Evolutionary conservation across 2,113 vertebrate species (phyloP).

Genomic region (Gorsachius goisagi): DNA sequence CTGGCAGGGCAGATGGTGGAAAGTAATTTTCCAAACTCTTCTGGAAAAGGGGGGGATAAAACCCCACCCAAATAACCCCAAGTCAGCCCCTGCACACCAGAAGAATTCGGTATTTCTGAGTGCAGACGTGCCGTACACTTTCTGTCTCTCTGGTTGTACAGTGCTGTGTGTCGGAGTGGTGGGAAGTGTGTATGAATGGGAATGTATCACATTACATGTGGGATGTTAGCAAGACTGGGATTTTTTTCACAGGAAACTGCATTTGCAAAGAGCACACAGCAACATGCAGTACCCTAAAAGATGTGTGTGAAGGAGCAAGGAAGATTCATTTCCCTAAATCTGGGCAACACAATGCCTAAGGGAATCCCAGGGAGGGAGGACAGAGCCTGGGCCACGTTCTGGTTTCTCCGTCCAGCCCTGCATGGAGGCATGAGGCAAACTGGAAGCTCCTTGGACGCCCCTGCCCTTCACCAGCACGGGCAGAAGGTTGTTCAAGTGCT

Average conservation of each 20-base stretch:
- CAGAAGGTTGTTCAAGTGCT: neutral
- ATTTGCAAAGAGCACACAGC: slow-evolving; percentile 42
- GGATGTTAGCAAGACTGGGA: slow-evolving; percentile 52
- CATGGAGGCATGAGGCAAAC: neutral
- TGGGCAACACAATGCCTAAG: neutral
- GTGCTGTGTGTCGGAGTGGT: neutral
- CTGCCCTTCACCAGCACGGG: neutral
- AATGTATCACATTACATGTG: slow-evolving; percentile 36
- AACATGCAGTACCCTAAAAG: slow-evolving; percentile 8
- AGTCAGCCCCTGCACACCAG: neutral
- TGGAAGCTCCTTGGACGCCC: neutral
- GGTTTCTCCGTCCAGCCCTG: neutral
- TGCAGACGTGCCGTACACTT: neutral
- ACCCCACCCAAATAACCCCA: neutral
- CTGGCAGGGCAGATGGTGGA: slow-evolving; percentile 64
- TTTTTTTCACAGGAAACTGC: slow-evolving; percentile 49
- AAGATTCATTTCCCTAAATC: neutral
- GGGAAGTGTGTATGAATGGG: slow-evolving; percentile 59
- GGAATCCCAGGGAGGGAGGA: slow-evolving; percentile 1
- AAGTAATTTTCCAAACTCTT: slow-evolving; percentile 65
- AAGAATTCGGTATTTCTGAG: neutral
- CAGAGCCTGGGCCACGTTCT: neutral
- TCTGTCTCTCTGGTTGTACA: slow-evolving; percentile 22
- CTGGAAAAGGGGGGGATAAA: neutral
- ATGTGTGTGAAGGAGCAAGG: slow-evolving; percentile 1